phyloP scores from a whole-genome alignment of 1,140 invertebrate species.

The Physella acuta region DNA sequence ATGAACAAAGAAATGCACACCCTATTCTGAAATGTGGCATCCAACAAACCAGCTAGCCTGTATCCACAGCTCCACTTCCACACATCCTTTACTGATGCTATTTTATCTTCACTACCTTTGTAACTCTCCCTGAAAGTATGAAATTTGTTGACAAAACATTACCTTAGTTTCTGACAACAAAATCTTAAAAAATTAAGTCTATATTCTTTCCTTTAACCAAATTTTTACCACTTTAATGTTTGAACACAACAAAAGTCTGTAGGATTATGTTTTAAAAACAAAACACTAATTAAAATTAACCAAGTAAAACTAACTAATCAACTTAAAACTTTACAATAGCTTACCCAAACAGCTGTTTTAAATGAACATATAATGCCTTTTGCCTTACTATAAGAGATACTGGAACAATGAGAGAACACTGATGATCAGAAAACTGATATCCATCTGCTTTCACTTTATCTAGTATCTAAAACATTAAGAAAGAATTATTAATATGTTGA shows the following conservation, averaged over 20 bases:
- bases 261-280: neutral
- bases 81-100: slow-evolving; percentile 66
- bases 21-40: slow-evolving; percentile 59
- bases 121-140: slow-evolving; percentile 12
- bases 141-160: no score
- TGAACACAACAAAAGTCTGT: neutral
- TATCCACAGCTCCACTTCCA: slow-evolving; percentile 68
- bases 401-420: slow-evolving; percentile 46
- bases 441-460: slow-evolving; percentile 34
- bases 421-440: slow-evolving; percentile 39
- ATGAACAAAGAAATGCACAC: slow-evolving; percentile 21
- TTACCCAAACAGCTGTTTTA: slow-evolving; percentile 25
- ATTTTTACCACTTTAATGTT: neutral
- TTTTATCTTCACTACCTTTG: slow-evolving; percentile 41
- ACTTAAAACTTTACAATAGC: no score
- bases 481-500: neutral
- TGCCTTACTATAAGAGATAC: slow-evolving; percentile 47
- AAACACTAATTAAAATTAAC: no score
- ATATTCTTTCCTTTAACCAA: neutral
- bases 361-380: slow-evolving; percentile 12
- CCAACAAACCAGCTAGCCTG: slow-evolving; percentile 58
- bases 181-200: neutral
- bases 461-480: slow-evolving; percentile 33
- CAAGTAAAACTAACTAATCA: no score
- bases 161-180: slow-evolving; percentile 2